Base-by-base conservation (phyloP, 2,113 vertebrate genomes). In the Prochilodus magdalenae region DNA sequence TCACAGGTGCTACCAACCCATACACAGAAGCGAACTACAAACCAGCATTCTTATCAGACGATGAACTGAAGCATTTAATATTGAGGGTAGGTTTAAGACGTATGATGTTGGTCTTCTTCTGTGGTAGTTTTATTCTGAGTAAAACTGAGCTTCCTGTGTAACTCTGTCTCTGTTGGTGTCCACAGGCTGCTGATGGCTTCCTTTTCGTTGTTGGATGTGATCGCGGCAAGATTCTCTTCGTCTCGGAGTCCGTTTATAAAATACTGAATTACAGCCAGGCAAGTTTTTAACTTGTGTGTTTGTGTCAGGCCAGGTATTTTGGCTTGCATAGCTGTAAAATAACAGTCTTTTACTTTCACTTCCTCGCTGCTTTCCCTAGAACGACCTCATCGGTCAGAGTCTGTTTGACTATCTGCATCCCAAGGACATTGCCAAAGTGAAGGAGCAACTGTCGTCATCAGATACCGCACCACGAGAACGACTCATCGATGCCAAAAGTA, bases 381-480 rank as follows among this genome's bases (percentile, higher is more conserved):
- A 98, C 30, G 98, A 99, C 90, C 94, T 99, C 87, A 99, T 99
- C 84, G 98, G 98, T 82, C 98, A 99, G 93, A 99, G 98, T 89
- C 90, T 99, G 85, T 99, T 99, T 83, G 98, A 99, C 91, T 99
- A 99, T 92, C 95, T 99, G 89, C 98, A 99, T 81, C 98, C 98
- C 81, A 99, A 99, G 94, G 98, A 99, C 90, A 99, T 99, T n/a
- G 97, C 97, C 94, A 99, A 99, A 96, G 98, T 99, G 66, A 99
- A 99, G 92, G 98, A 99, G 88, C 98, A 99, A 92, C 95, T 99
- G 85, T 99, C 98, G 4, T 98, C 98, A 3, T 99, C 98, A 0
- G 98, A 99, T 83, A 97, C 97, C 0, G 97, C 97, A 0, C 98
- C 98, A 0, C 92, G 98, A 78, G 98, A 99, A 88, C 92, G 98